Conservation (phyloP, 2,113 vertebrate species). For the Burhinus bistriatus region DNA sequence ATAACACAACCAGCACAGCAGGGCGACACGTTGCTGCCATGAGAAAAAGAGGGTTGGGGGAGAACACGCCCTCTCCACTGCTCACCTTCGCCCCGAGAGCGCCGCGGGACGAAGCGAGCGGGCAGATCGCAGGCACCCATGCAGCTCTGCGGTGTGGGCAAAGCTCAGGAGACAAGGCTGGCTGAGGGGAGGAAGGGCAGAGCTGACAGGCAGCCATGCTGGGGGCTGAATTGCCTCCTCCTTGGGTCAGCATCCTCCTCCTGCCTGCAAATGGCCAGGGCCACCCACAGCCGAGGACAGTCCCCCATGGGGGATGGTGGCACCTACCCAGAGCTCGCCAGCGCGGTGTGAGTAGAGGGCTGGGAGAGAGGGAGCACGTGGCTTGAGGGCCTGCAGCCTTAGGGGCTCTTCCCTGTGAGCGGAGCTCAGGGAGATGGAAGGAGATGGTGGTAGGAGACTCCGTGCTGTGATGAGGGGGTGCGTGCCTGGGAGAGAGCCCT, state of each 20-base stretch:
- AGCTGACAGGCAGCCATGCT: not conserved
- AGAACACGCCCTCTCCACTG: not conserved
- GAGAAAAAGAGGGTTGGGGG: not conserved
- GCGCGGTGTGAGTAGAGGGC: fast-evolving
- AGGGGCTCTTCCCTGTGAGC: not conserved
- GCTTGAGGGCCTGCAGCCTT: not conserved
- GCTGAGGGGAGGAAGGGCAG: not conserved
- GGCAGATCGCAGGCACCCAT: not conserved
- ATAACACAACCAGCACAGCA: not conserved
- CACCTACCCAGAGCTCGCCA: not conserved
- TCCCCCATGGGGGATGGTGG: too few species aligned
- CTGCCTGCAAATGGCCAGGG: not conserved
- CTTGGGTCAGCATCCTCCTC: not conserved
- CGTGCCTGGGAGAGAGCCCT: not conserved
- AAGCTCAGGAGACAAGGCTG: not conserved
- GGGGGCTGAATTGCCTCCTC: not conserved
- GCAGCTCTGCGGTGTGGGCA: not conserved
- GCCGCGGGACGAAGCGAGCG: fast-evolving
- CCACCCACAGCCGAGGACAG: not conserved
- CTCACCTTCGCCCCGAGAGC: not conserved
- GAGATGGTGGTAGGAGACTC: not conserved
- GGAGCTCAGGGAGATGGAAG: not conserved
- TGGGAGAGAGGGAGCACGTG: not conserved
- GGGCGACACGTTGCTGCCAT: not conserved
- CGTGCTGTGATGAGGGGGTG: not conserved